phyloP scores from a whole-genome alignment of 2,888 invertebrate species.

The Ditylenchus weischeri region DNA sequence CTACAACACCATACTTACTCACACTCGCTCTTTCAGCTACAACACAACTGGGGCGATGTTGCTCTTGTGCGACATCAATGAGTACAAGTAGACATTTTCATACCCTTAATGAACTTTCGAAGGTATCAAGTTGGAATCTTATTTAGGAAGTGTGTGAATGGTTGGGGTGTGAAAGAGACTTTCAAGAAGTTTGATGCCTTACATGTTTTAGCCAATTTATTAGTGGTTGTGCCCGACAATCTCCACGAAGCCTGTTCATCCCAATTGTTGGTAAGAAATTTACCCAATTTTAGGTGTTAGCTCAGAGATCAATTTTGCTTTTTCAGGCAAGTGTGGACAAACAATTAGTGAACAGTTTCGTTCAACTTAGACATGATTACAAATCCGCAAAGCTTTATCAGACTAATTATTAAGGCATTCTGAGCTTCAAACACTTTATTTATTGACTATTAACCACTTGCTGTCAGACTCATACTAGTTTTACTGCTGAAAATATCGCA shows the following conservation, averaged over 20 bases:
- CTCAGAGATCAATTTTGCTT: neutral
- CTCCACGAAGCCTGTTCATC: slow-evolving; percentile 89
- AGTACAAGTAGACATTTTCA: slow-evolving; percentile 67
- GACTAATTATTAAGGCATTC: slow-evolving; percentile 17
- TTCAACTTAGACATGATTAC: slow-evolving; percentile 82
- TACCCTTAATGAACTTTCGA: neutral
- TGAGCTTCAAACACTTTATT: too few relatives aligned
- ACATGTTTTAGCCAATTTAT: slow-evolving; percentile 88
- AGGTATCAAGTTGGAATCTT: neutral
- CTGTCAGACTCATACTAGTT: too few relatives aligned
- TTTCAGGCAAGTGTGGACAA: slow-evolving; percentile 73
- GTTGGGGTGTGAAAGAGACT: slow-evolving; percentile 34
- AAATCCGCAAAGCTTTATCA: slow-evolving; percentile 29
- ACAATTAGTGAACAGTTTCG: slow-evolving; percentile 82
- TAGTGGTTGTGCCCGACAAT: slow-evolving; percentile 92
- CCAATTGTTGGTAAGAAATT: slow-evolving; percentile 25
- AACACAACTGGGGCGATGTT: slow-evolving; percentile 79
- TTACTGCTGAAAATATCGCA: too few relatives aligned
- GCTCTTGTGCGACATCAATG: slow-evolving; percentile 94
- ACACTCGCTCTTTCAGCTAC: slow-evolving; percentile 66
- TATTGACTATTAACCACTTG: too few relatives aligned
- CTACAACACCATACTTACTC: slow-evolving; percentile 88
- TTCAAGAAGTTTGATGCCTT: slow-evolving; percentile 87
- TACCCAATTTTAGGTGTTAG: neutral
- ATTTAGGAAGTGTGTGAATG: slow-evolving; percentile 35